These are phyloP conservation scores for Pristionchus pacificus DNA, from an alignment of 1,140 invertebrate species.

Conservation along the genomic window DNA sequence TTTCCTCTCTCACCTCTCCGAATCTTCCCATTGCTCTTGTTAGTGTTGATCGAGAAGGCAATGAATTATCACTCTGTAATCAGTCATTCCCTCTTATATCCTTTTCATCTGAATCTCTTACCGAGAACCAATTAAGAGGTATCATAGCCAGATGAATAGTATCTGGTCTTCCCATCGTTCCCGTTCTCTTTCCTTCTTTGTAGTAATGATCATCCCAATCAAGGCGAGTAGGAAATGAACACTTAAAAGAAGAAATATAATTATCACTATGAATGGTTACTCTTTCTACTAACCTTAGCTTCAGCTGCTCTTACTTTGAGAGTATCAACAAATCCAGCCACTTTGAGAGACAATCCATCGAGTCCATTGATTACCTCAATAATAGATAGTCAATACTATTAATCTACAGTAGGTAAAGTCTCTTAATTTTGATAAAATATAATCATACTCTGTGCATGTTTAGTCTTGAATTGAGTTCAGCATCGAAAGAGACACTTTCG, in stretches of 20 bases:
- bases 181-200: conserved; percentile 14
- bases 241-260: neutral
- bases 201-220: conserved; percentile 28
- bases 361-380: conserved; percentile 26
- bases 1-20: no score
- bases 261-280: no score
- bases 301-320: conserved; percentile 16
- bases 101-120: no score
- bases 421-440: neutral
- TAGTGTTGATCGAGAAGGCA: neutral
- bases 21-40: neutral
- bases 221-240: conserved; percentile 6
- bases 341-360: conserved; percentile 21
- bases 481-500: conserved; percentile 24
- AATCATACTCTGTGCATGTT: conserved; percentile 23
- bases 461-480: conserved; percentile 16
- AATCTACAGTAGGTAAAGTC: neutral
- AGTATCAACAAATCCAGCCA: conserved; percentile 21
- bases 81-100: neutral
- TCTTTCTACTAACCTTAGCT: conserved; percentile 18
- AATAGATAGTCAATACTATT: neutral
- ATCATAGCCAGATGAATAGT: conserved; percentile 25
- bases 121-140: conserved; percentile 28
- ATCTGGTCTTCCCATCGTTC: conserved; percentile 19
- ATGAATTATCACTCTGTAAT: neutral